Conservation (phyloP, 2,797 vertebrate species). For the Sandelia bainsii region DNA sequence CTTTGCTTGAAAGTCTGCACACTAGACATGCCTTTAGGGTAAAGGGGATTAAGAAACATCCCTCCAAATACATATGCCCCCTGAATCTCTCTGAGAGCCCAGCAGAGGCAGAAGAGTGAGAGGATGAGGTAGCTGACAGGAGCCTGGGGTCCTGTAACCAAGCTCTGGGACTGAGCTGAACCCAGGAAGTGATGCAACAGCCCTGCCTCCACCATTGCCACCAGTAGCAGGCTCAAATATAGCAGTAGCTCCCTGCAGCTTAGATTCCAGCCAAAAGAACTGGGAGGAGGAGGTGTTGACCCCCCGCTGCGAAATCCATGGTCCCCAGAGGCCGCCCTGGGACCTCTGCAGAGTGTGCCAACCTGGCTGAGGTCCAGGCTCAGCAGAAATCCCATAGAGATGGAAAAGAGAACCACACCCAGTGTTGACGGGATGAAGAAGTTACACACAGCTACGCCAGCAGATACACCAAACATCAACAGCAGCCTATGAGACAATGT, state of each 20-base stretch:
- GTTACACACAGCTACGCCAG: constrained; percentile 87
- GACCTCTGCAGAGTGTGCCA: constrained; percentile 71
- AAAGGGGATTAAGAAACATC: constrained; percentile 93
- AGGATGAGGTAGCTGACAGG: constrained; percentile 90
- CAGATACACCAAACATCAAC: constrained; percentile 91
- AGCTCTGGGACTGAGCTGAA: constrained; percentile 71
- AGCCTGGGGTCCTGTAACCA: constrained; percentile 82
- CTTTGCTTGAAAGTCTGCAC: constrained; percentile 89
- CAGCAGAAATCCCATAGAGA: constrained; percentile 92
- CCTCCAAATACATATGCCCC: constrained; percentile 92
- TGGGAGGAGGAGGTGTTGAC: constrained; percentile 51
- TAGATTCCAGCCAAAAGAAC: constrained; percentile 81
- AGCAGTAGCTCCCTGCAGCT: constrained; percentile 87
- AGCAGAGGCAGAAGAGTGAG: constrained; percentile 84
- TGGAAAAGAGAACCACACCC: constrained; percentile 92
- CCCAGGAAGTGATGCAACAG: constrained; percentile 89
- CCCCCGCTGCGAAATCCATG: constrained; percentile 54
- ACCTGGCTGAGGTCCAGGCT: constrained; percentile 94
- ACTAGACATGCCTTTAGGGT: constrained; percentile 90
- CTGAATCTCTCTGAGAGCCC: constrained; percentile 93
- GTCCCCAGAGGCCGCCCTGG: constrained; percentile 51
- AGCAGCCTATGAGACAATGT: constrained; percentile 86
- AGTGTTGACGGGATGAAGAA: constrained; percentile 94
- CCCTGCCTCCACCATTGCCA: constrained; percentile 88
- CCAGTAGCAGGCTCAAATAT: constrained; percentile 83